A percentile compares a stretch with the other conserved stretches of the same genome.
Evolutionary conservation across 2,888 invertebrate species (phyloP).

Genomic region (Andrena hattorfiana): DNA sequence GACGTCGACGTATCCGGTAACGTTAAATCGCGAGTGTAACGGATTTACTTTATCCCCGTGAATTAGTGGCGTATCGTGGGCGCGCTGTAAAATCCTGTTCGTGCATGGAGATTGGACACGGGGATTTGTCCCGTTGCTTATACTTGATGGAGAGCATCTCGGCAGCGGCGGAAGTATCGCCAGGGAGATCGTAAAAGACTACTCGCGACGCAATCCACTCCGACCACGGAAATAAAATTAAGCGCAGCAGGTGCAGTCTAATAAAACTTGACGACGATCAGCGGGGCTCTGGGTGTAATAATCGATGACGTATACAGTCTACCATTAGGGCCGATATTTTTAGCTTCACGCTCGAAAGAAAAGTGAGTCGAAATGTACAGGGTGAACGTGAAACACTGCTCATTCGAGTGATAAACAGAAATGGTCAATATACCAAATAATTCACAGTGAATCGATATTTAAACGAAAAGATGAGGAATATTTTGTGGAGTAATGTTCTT

Average conservation of each 20-base stretch:
- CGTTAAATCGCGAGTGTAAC: neutral
- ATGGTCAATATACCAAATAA: too few species aligned
- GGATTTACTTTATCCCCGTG: neutral
- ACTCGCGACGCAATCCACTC: slow-evolving; percentile 31
- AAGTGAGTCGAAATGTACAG: neutral
- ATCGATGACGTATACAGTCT: slow-evolving; percentile 14
- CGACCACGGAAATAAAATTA: slow-evolving; percentile 50
- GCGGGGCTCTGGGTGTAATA: slow-evolving; percentile 6
- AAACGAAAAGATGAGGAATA: too few species aligned
- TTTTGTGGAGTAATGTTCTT: too few species aligned
- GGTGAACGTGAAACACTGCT: neutral
- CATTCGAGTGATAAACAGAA: neutral
- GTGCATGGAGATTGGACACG: slow-evolving; percentile 8
- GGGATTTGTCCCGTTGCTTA: slow-evolving; percentile 37
- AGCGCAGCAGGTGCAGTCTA: slow-evolving; percentile 45
- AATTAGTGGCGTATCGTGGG: neutral
- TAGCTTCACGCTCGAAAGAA: neutral
- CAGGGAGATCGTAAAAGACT: slow-evolving; percentile 15
- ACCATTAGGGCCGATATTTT: slow-evolving; percentile 17
- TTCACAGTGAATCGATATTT: too few species aligned
- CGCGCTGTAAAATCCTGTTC: neutral
- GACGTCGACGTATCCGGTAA: neutral
- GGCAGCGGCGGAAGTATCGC: slow-evolving; percentile 1
- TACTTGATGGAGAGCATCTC: slow-evolving; percentile 32
- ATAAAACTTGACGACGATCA: slow-evolving; percentile 55